phyloP scores from a whole-genome alignment of 2,113 vertebrate species.

The Microtus ochrogaster region DNA sequence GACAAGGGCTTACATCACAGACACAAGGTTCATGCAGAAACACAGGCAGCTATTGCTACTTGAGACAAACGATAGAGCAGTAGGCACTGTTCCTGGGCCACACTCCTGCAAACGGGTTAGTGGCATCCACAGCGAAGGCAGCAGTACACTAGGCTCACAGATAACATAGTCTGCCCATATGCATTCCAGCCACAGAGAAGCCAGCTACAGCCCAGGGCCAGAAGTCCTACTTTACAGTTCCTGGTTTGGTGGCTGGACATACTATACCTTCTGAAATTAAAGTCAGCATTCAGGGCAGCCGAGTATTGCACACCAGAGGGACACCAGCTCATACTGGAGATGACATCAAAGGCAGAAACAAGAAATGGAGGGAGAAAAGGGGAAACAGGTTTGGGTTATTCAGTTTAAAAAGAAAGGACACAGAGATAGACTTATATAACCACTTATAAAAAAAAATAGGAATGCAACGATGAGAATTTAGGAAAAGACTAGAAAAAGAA shows the following conservation, averaged over 20 bases:
- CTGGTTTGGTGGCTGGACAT: conserved; percentile 67
- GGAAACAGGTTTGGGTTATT: conserved; percentile 83
- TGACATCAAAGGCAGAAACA: conserved; percentile 83
- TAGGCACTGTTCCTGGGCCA: background rate
- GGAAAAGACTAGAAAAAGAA: conserved; percentile 14
- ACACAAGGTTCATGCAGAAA: background rate
- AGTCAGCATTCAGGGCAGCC: conserved; percentile 88
- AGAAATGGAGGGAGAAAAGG: conserved; percentile 81
- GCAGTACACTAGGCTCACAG: conserved; percentile 50
- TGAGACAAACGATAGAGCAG: background rate
- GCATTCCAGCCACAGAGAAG: conserved; percentile 70
- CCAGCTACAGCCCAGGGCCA: conserved; percentile 60
- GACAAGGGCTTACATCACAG: background rate
- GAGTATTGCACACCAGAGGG: conserved; percentile 89
- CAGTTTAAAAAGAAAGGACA: conserved; percentile 72
- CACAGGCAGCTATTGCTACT: background rate
- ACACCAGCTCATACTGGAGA: conserved; percentile 96
- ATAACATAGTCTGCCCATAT: conserved; percentile 62
- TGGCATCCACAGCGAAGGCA: background rate
- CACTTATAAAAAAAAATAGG: conserved; percentile 41
- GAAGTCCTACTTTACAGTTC: background rate
- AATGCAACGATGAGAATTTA: background rate
- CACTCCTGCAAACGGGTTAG: background rate
- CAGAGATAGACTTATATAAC: conserved; percentile 50
- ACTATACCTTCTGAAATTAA: conserved; percentile 94